phyloP scores from a whole-genome alignment of 2,888 invertebrate genomes.

The Tenthredo livida region DNA sequence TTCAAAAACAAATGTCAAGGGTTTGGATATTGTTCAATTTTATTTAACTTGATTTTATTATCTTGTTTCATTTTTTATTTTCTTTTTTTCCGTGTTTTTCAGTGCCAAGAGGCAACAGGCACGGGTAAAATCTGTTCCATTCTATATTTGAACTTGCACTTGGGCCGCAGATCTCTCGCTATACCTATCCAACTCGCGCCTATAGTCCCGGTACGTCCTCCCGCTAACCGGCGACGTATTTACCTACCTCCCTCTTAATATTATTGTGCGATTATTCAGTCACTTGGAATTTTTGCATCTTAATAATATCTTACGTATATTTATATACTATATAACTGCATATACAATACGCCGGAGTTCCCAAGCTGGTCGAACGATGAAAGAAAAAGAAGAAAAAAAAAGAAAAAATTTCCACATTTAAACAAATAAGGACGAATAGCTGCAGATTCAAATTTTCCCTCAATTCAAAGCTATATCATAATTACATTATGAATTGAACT shows the following conservation, averaged over 20 bases:
- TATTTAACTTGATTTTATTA: neutral
- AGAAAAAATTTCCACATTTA: too few species aligned
- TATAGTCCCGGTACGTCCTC: constrained; percentile 54
- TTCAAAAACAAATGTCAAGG: constrained; percentile 31
- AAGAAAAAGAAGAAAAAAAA: too few species aligned
- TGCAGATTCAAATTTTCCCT: too few species aligned
- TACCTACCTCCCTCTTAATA: neutral
- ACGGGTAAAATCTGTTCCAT: constrained; percentile 50
- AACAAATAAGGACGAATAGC: too few species aligned
- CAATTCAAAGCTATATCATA: too few species aligned
- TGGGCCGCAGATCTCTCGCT: constrained; percentile 53
- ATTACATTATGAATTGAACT: too few species aligned
- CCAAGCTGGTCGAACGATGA: too few species aligned
- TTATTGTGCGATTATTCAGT: too few species aligned
- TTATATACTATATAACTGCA: too few species aligned
- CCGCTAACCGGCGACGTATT: neutral
- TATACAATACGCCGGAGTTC: too few species aligned
- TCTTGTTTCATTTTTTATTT: neutral
- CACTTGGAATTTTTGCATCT: too few species aligned
- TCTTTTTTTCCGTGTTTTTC: constrained; percentile 32
- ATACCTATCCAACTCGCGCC: neutral
- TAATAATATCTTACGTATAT: too few species aligned
- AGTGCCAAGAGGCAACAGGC: constrained; percentile 50
- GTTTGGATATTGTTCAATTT: neutral
- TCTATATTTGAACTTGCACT: constrained; percentile 58